Evolutionary conservation across 2,888 invertebrate genomes (phyloP).

Genomic region (Ornithoptera priamus): DNA sequence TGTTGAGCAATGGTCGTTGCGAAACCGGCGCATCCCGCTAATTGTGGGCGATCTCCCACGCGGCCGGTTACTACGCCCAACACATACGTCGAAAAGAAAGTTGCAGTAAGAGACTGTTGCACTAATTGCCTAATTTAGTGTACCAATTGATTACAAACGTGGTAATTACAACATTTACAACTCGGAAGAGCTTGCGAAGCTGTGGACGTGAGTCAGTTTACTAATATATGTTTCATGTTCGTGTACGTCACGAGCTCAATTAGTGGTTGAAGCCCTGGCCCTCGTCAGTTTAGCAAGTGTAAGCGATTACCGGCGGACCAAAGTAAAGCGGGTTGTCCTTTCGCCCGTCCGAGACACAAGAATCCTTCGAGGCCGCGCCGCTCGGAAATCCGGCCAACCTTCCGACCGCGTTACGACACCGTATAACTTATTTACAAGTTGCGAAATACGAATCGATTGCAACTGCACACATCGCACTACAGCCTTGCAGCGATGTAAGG

Average conservation of each 20-base stretch:
- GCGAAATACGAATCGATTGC: conserved; percentile 80
- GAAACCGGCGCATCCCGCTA: conserved; percentile 73
- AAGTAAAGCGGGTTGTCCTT: conserved; percentile 37
- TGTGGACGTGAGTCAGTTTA: conserved; percentile 66
- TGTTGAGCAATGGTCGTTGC: conserved; percentile 73
- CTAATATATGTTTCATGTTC: conserved; percentile 59
- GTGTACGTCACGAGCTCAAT: conserved; percentile 53
- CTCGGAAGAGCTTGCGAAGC: conserved; percentile 66
- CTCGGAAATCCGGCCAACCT: conserved; percentile 81
- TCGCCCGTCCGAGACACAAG: conserved; percentile 64
- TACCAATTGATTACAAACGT: conserved; percentile 33
- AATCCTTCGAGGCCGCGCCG: conserved; percentile 76
- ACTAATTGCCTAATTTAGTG: conserved; percentile 4
- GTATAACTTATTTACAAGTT: conserved; percentile 77
- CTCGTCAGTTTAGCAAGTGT: conserved; percentile 1
- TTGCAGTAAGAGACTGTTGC: not conserved
- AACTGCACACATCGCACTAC: conserved; percentile 77
- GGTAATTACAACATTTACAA: conserved; percentile 39
- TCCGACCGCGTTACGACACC: conserved; percentile 78
- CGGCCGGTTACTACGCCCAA: conserved; percentile 30
- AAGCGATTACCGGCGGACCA: conserved; percentile 1
- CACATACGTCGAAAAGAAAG: conserved; percentile 7
- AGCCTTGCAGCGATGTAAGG: conserved; percentile 74
- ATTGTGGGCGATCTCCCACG: conserved; percentile 71
- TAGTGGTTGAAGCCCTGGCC: conserved; percentile 6